Conservation (phyloP, 2,113 vertebrate species). For the Copsychus sechellarum region DNA sequence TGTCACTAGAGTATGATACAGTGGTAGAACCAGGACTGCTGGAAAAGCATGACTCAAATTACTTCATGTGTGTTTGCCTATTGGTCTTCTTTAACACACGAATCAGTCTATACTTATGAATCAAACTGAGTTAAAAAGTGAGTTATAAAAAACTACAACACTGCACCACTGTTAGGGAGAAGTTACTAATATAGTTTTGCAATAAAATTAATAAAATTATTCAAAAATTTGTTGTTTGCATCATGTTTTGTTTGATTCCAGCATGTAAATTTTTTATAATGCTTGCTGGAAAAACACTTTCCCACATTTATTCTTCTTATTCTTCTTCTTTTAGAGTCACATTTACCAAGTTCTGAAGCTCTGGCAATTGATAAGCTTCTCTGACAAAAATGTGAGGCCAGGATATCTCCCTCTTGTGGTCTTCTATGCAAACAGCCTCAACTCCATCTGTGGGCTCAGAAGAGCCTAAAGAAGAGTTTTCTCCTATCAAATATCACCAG, state of each 20-base stretch:
- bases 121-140: neutral
- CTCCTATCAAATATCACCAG: slow-evolving; percentile 17
- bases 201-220: neutral
- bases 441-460: neutral
- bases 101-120: neutral
- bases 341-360: neutral
- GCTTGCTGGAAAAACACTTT: neutral
- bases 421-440: slow-evolving; percentile 2
- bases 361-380: neutral
- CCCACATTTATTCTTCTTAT: neutral
- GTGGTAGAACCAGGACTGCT: neutral
- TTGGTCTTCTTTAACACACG: neutral
- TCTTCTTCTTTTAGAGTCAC: neutral
- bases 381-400: neutral
- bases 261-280: neutral
- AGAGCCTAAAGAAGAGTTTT: neutral
- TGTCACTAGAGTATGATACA: neutral
- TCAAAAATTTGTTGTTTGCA: neutral
- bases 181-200: neutral
- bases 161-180: neutral
- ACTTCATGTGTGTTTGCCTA: neutral
- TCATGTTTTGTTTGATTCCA: neutral
- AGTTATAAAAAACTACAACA: neutral
- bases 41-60: neutral
- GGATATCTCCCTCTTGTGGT: slow-evolving; percentile 54